Percentiles rank a stretch among this genome's conserved stretches.
phyloP scores from a whole-genome alignment of 2,797 vertebrate genomes.

The Euphonia xanthogaster region DNA sequence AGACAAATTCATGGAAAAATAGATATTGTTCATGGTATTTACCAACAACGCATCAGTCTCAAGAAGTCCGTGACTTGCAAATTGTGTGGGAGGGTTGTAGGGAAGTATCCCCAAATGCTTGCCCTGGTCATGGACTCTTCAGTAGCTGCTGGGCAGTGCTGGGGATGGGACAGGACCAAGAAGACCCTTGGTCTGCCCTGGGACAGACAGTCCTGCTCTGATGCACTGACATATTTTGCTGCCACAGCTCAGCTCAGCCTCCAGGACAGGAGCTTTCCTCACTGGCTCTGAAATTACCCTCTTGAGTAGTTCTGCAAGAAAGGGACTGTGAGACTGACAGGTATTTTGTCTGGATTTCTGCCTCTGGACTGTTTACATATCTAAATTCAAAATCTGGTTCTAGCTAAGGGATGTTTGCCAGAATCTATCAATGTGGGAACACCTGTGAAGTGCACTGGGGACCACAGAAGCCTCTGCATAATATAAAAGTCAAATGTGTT shows the following conservation, averaged over 20 bases:
- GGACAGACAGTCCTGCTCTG: background rate
- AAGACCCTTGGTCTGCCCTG: background rate
- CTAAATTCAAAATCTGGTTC: background rate
- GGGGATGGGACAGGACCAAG: background rate
- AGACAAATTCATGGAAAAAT: background rate
- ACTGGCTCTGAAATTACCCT: background rate
- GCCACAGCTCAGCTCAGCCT: background rate
- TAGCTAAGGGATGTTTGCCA: background rate
- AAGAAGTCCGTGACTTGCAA: background rate
- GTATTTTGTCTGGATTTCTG: background rate
- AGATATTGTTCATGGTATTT: background rate
- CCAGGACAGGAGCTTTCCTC: background rate
- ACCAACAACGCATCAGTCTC: background rate
- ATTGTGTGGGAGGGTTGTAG: background rate
- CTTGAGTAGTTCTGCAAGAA: background rate
- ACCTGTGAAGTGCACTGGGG: background rate
- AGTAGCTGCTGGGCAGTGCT: background rate
- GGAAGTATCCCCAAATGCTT: background rate
- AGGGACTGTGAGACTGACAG: background rate
- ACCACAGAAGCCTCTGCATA: background rate
- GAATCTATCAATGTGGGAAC: background rate
- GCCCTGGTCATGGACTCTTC: background rate
- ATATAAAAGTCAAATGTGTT: background rate
- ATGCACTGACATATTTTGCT: background rate
- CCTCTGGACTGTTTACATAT: background rate